phyloP scores from a whole-genome alignment of 92 coral and sea anemone species.

The Actinernus sp. region DNA sequence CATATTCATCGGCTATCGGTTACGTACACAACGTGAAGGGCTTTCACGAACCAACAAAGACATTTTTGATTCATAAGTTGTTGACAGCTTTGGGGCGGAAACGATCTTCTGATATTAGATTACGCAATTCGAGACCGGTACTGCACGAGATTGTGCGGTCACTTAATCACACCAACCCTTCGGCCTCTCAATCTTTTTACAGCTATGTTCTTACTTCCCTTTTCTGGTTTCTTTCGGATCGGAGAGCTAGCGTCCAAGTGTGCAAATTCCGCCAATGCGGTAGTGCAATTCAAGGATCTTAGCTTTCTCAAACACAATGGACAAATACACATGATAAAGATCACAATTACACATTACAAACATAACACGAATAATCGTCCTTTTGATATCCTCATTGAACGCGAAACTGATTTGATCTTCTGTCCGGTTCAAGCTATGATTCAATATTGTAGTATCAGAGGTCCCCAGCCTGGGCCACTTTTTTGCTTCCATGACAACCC shows the following conservation, averaged over 20 bases:
- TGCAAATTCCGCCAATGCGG: neutral
- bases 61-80: slow-evolving; percentile 16
- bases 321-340: slow-evolving; percentile 1
- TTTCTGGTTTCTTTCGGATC: slow-evolving; percentile 11
- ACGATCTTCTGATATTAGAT: neutral
- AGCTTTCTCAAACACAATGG: neutral
- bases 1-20: slow-evolving; percentile 27
- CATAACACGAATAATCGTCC: slow-evolving; percentile 10
- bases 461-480: slow-evolving; percentile 18
- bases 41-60: slow-evolving; percentile 3
- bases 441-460: slow-evolving; percentile 6
- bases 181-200: slow-evolving; percentile 2
- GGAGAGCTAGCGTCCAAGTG: slow-evolving; percentile 1
- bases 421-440: slow-evolving; percentile 36
- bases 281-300: neutral
- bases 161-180: no score
- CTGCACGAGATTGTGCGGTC: slow-evolving; percentile 2
- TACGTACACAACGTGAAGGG: slow-evolving; percentile 30
- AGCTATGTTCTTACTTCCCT: slow-evolving; percentile 18
- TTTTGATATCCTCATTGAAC: slow-evolving; percentile 14
- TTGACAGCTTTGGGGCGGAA: slow-evolving; percentile 6
- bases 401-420: slow-evolving; percentile 6
- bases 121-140: slow-evolving; percentile 10
- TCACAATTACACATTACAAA: slow-evolving; percentile 4
- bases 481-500: slow-evolving; percentile 4